phyloP scores from a whole-genome alignment of 2,888 invertebrate genomes.

The Acleris emargana region DNA sequence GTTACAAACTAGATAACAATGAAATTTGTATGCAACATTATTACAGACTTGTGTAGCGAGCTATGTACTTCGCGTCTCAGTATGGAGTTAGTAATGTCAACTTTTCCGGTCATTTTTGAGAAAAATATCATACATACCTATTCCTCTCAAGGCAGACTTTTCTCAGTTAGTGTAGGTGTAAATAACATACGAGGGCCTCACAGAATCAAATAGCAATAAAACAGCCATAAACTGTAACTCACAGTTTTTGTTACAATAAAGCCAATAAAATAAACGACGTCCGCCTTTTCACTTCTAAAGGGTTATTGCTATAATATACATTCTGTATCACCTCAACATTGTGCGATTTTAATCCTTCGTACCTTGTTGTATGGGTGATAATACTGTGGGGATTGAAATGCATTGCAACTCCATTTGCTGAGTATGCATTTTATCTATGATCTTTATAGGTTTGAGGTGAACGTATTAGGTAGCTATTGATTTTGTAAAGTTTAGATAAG shows the following conservation, averaged over 20 bases:
- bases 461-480: constrained; percentile 10
- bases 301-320: constrained; percentile 19
- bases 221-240: constrained; percentile 20
- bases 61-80: too few relatives aligned
- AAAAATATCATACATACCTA: too few relatives aligned
- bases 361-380: neutral
- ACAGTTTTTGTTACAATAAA: constrained; percentile 30
- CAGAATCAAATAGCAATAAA: constrained; percentile 16
- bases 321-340: neutral
- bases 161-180: neutral
- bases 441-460: constrained; percentile 24
- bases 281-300: constrained; percentile 12
- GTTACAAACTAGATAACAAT: too few relatives aligned
- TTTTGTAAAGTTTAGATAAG: constrained; percentile 2
- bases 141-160: too few relatives aligned
- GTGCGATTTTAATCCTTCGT: constrained; percentile 3
- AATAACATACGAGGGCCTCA: neutral
- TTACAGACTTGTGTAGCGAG: too few relatives aligned
- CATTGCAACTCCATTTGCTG: constrained; percentile 13
- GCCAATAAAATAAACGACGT: constrained; percentile 18
- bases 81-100: too few relatives aligned
- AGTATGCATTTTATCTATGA: constrained; percentile 33
- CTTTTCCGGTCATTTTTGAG: too few relatives aligned
- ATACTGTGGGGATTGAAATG: neutral
- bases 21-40: too few relatives aligned